Conservation (phyloP, 2,113 vertebrate species). For the cat (Felis catus) region F.catus_Fca126_mat1.0 CM031421.1:348001-348500, state of each 20-base stretch:
- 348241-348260: background rate
- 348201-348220: background rate
- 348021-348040: too few species aligned
- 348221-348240: background rate
- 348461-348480: background rate
- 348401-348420: background rate
- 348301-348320: background rate
- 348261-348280: background rate
- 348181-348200: background rate
- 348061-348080: too few species aligned
- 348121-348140: too few species aligned
- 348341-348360: background rate
- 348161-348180: background rate
- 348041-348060: too few species aligned
- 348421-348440: background rate
- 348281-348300: background rate
- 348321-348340: background rate
- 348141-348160: too few species aligned
- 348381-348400: background rate
- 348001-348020: too few species aligned
- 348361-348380: background rate
- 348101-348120: too few species aligned
- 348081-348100: too few species aligned
- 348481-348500: background rate
- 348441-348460: background rate